Conservation (phyloP, 2,797 vertebrate genomes). For the Amniataba percoides region DNA sequence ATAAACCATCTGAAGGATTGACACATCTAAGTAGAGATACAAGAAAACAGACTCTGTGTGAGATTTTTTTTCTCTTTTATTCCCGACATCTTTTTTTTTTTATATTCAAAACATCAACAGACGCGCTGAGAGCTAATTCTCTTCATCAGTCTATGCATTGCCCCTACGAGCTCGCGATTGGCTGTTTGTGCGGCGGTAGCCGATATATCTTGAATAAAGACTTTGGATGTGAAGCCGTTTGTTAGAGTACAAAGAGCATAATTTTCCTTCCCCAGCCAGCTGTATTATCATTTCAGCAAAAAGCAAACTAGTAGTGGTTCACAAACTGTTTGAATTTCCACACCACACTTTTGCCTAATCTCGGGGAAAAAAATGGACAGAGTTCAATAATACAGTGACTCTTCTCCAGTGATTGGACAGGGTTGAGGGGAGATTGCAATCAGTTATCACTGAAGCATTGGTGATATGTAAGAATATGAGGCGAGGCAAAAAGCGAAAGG, state of each 20-base stretch:
- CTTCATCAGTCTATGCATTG: slow-evolving; percentile 42
- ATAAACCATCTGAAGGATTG: slow-evolving; percentile 81
- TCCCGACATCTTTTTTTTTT: slow-evolving; percentile 64
- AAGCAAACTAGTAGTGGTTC: slow-evolving; percentile 45
- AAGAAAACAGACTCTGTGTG: slow-evolving; percentile 61
- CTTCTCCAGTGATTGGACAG: slow-evolving; percentile 14
- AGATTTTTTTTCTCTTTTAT: slow-evolving; percentile 56
- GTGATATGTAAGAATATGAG: slow-evolving; percentile 9
- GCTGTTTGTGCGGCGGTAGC: slow-evolving; percentile 45
- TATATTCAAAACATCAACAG: slow-evolving; percentile 58
- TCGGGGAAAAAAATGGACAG: slow-evolving; percentile 26
- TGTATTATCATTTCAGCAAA: slow-evolving; percentile 40
- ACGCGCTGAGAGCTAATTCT: slow-evolving; percentile 54
- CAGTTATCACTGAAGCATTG: slow-evolving; percentile 10
- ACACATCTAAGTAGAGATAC: slow-evolving; percentile 77
- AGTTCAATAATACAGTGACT: slow-evolving; percentile 24
- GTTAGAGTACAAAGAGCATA: slow-evolving; percentile 59
- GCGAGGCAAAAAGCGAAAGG: slow-evolving; percentile 8
- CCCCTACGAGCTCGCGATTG: slow-evolving; percentile 32
- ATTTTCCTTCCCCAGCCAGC: slow-evolving; percentile 33
- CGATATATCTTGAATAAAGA: slow-evolving; percentile 54
- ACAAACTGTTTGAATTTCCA: slow-evolving; percentile 46
- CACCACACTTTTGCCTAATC: slow-evolving; percentile 39
- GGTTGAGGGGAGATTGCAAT: slow-evolving; percentile 14
- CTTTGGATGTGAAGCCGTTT: slow-evolving; percentile 47